Evolutionary conservation across 30 jellyfish, hydroid and myxozoan species (phyloP), one percentile per base, ranked within the genome.

Genomic region (Pelagia noctiluca): DNA sequence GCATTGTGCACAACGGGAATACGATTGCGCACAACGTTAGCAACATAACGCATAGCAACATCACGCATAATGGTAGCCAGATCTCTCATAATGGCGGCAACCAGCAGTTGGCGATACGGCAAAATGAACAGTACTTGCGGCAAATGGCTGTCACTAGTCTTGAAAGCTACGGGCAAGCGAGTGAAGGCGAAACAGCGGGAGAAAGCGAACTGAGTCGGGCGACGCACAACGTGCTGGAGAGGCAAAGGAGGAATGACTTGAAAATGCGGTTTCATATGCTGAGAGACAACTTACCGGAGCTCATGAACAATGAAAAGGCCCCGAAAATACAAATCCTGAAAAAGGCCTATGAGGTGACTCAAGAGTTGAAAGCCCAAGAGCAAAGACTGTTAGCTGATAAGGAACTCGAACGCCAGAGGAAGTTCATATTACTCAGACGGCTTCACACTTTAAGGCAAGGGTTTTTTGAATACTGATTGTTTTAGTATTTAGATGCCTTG

Each of bases 171-270:
- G 74, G 84, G 49, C 34, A 42, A n/a, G 76, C 32, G 36, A 83
- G 49, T 12, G 92, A 82, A 24, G 32, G 62, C 32, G 92, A 82
- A 37, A 82, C 67, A 70, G 61, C 32, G 22, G 92, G 92, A 30
- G 92, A 82, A 29, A 66, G 77, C 13, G 92, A 82, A 53, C 62
- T 82, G 84, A 82, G 92, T 57, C 87, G 97, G 22, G 98, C 98
- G 32, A 79, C 98, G n/a, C 98, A 92, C 65, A 92, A 92, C 80
- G 97, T 92, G 24, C 85, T 92, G 28, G 98, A 92, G 71, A 42
- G 98, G 50, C 98, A 92, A 46, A 48, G 98, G 74, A 76, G 98
- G 70, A 92, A 92, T 81, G 98, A 92, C 92, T 87, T 92, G 31
- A 92, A 92, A 63, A 76, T 92, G 89, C 88, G 98, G 31, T 92